Evolutionary conservation across 2,888 invertebrate species (phyloP).

Genomic region (Ischnura elegans): DNA sequence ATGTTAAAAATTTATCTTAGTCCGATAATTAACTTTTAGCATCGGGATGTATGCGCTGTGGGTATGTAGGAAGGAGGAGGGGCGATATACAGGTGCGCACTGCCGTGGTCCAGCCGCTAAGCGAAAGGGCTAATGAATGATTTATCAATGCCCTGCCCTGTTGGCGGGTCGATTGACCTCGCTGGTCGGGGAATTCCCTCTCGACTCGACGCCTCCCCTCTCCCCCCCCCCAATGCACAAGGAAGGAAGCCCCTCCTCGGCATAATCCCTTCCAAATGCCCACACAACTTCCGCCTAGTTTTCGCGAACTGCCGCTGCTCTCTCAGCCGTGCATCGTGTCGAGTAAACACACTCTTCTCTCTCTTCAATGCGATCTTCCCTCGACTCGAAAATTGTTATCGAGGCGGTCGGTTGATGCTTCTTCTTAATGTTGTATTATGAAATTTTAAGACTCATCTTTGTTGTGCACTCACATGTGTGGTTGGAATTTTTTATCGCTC

Average conservation of each 20-base stretch:
- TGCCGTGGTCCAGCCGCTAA: background rate
- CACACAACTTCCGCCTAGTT: background rate
- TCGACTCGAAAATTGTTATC: background rate
- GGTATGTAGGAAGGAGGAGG: too few relatives aligned
- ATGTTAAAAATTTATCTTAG: too few relatives aligned
- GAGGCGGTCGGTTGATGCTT: background rate
- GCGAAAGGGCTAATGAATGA: constrained; percentile 49
- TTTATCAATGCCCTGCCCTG: constrained; percentile 45
- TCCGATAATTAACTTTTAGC: too few relatives aligned
- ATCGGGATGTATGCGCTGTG: too few relatives aligned
- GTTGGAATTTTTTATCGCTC: too few relatives aligned
- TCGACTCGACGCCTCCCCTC: background rate
- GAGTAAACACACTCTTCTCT: background rate
- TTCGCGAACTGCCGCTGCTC: background rate
- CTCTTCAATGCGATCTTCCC: background rate
- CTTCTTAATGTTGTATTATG: too few relatives aligned
- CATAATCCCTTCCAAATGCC: background rate
- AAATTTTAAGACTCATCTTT: too few relatives aligned
- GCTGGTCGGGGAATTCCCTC: background rate
- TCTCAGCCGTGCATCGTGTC: background rate
- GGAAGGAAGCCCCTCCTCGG: background rate
- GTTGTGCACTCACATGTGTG: too few relatives aligned
- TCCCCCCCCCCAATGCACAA: background rate
- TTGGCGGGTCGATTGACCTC: constrained; percentile 59
- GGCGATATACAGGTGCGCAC: too few relatives aligned